A percentile compares a stretch with the other conserved stretches of the same genome.
Evolutionary conservation across 2,888 invertebrate genomes (phyloP).

Genomic region (Seira musarum): DNA sequence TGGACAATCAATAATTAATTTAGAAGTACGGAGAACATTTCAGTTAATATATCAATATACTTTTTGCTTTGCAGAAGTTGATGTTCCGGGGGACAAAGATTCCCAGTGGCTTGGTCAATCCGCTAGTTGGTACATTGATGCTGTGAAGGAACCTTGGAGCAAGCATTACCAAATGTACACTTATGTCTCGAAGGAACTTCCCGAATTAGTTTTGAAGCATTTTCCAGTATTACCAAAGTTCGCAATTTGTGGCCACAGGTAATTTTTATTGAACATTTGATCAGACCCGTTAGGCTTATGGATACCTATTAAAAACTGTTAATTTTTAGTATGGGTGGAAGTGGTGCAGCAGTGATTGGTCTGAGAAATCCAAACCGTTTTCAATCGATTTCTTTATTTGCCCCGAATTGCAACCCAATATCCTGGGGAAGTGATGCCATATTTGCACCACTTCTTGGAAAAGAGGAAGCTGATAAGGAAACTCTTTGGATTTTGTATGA

Average conservation of each 20-base stretch:
- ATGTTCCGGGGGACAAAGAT: conserved; percentile 89
- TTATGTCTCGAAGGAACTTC: conserved; percentile 90
- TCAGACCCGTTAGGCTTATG: too few species aligned
- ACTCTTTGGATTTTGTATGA: conserved; percentile 86
- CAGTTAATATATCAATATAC: background rate
- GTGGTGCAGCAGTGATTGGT: conserved; percentile 37
- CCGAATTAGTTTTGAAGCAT: conserved; percentile 81
- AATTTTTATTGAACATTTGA: conserved; percentile 1
- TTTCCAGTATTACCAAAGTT: conserved; percentile 76
- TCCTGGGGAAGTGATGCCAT: conserved; percentile 89
- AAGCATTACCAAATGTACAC: conserved; percentile 95
- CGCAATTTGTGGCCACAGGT: conserved; percentile 57
- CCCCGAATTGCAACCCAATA: conserved; percentile 93
- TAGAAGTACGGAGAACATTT: background rate
- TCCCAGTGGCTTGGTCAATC: conserved; percentile 94
- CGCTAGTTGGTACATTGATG: conserved; percentile 97
- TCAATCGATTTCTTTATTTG: conserved; percentile 86
- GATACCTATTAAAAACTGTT: too few species aligned
- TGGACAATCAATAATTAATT: background rate
- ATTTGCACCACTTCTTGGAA: conserved; percentile 85
- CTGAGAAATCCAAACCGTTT: conserved; percentile 51
- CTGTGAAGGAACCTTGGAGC: conserved; percentile 90
- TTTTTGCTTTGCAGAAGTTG: conserved; percentile 38
- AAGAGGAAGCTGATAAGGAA: conserved; percentile 36
- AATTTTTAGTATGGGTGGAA: conserved; percentile 56